Conservation (phyloP, 53 echinoderm and acorn worm genomes). For the Antedon mediterranea region DNA sequence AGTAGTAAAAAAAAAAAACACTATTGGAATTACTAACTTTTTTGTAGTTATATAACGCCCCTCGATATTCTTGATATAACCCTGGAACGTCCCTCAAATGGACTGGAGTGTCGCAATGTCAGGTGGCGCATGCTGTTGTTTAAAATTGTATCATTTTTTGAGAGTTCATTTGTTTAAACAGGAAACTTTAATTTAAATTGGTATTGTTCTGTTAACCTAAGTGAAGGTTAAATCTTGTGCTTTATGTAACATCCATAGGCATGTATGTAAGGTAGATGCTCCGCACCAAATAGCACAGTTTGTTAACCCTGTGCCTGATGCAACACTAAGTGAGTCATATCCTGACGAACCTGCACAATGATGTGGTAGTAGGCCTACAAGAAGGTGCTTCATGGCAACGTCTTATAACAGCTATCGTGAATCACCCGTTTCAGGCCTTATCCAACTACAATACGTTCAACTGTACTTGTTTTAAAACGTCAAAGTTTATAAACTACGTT, state of each 20-base stretch:
- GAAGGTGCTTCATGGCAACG: background rate
- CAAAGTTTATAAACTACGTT: too few species aligned
- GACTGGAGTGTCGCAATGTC: background rate
- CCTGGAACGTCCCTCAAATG: background rate
- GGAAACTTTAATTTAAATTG: background rate
- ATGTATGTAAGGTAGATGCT: background rate
- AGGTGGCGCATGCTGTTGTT: background rate
- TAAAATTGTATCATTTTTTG: background rate
- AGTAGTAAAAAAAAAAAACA: too few species aligned
- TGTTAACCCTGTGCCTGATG: background rate
- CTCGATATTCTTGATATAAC: background rate
- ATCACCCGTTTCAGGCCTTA: background rate
- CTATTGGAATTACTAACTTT: too few species aligned
- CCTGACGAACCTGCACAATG: background rate
- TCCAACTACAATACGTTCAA: background rate
- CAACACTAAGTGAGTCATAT: background rate
- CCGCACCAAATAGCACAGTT: background rate
- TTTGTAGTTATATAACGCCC: too few species aligned
- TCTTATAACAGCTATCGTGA: too few species aligned
- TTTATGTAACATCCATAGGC: background rate
- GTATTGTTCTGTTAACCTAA: background rate
- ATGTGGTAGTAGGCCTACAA: background rate
- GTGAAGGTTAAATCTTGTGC: background rate
- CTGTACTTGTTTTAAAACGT: background rate
- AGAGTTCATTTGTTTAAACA: background rate